phyloP scores from a whole-genome alignment of 2,888 invertebrate species.

The Oegoconia quadripuncta region DNA sequence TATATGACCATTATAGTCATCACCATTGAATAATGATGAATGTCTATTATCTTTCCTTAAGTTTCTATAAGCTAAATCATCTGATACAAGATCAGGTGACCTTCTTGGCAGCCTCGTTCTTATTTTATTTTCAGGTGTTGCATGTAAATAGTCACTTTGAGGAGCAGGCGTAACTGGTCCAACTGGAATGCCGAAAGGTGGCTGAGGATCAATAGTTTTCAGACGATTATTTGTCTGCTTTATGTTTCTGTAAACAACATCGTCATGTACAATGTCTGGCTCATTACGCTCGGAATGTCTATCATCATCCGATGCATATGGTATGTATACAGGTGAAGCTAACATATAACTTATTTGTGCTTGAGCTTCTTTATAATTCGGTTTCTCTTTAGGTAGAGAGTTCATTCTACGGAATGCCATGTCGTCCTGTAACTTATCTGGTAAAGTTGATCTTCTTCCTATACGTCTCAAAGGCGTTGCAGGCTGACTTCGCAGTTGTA shows the following conservation, averaged over 20 bases:
- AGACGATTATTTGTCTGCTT: constrained; percentile 86
- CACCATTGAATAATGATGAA: constrained; percentile 68
- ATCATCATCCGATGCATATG: constrained; percentile 68
- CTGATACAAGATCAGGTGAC: constrained; percentile 90
- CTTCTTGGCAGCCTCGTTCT: constrained; percentile 82
- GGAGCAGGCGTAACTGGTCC: constrained; percentile 90
- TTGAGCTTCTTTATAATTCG: constrained; percentile 57
- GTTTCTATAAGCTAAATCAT: constrained; percentile 92
- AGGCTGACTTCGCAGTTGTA: constrained; percentile 68
- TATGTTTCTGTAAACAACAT: constrained; percentile 90
- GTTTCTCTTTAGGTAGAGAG: constrained; percentile 74
- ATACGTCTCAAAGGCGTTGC: constrained; percentile 62
- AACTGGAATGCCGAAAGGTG: constrained; percentile 93
- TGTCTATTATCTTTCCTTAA: constrained; percentile 88
- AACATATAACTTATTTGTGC: constrained; percentile 83
- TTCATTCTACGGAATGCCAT: constrained; percentile 88
- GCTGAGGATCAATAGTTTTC: constrained; percentile 88
- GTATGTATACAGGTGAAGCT: constrained; percentile 82
- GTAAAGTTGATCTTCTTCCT: constrained; percentile 71
- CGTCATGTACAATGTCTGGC: constrained; percentile 90
- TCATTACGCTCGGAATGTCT: constrained; percentile 82
- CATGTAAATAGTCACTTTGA: constrained; percentile 91
- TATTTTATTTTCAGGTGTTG: constrained; percentile 80
- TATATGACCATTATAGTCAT: constrained; percentile 67
- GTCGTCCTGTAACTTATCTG: constrained; percentile 86